These are phyloP conservation scores for Xiphophorus birchmanni DNA, from an alignment of 2,797 vertebrate species.

Conservation along the genomic window DNA sequence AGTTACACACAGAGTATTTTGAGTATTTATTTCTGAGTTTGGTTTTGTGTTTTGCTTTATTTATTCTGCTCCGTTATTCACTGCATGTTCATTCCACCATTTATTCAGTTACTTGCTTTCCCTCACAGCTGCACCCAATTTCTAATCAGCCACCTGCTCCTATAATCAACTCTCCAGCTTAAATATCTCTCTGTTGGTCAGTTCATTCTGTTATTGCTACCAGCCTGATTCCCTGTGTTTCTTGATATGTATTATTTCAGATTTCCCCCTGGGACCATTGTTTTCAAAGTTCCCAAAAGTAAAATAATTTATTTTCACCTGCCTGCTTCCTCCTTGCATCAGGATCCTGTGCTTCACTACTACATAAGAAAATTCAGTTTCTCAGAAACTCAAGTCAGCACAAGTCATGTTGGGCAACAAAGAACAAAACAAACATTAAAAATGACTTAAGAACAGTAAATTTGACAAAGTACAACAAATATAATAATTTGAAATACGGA, in stretches of 20 bases:
- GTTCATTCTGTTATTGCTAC: not conserved
- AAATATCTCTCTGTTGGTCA: conserved; percentile 1
- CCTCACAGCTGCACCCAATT: not conserved
- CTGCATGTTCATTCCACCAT: not conserved
- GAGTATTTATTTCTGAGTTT: not conserved
- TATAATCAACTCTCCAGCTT: not conserved
- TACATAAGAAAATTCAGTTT: not conserved
- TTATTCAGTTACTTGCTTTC: not conserved
- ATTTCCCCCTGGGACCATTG: not conserved
- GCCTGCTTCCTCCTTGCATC: not conserved
- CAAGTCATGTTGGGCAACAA: not conserved
- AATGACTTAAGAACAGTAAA: too few species aligned
- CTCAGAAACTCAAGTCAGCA: not conserved
- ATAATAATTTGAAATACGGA: too few species aligned
- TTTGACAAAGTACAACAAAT: too few species aligned
- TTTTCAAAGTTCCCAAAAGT: not conserved
- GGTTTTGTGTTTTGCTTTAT: not conserved
- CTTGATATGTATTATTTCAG: not conserved
- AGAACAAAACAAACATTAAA: not conserved
- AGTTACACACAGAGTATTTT: not conserved
- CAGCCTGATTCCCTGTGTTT: not conserved
- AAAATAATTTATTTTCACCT: not conserved
- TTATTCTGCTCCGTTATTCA: not conserved
- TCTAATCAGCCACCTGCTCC: not conserved
- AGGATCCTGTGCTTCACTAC: not conserved